Evolutionary conservation across 2,888 invertebrate species (phyloP).

Genomic region (Agriopis leucophaearia): DNA sequence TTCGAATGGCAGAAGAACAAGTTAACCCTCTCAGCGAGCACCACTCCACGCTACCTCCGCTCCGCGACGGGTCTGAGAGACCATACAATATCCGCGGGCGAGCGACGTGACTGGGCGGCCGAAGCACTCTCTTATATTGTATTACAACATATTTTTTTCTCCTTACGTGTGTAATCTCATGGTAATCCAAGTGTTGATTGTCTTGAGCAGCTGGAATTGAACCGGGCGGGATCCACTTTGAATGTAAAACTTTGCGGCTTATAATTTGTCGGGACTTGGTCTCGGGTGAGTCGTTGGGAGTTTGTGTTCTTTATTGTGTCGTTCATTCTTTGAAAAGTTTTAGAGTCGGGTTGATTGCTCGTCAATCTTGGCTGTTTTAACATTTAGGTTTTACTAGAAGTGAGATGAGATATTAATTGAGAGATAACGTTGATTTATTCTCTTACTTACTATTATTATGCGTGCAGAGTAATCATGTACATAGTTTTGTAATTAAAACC

Average conservation of each 20-base stretch:
- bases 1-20: constrained; percentile 14
- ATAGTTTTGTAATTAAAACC: background rate
- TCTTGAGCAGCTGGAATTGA: constrained; percentile 45
- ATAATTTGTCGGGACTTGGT: constrained; percentile 42
- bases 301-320: constrained; percentile 36
- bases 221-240: constrained; percentile 40
- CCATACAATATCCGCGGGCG: constrained; percentile 35
- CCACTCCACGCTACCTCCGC: constrained; percentile 28
- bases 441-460: background rate
- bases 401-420: background rate
- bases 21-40: constrained; percentile 35
- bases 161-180: constrained; percentile 50
- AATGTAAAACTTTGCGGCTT: constrained; percentile 49
- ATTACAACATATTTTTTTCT: constrained; percentile 53
- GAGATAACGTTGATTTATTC: background rate
- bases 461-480: background rate
- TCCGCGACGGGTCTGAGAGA: constrained; percentile 29
- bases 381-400: constrained; percentile 7
- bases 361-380: constrained; percentile 20
- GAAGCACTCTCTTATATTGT: constrained; percentile 51
- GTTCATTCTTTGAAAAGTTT: constrained; percentile 26
- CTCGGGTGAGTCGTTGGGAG: constrained; percentile 35
- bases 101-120: constrained; percentile 50
- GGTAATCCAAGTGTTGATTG: constrained; percentile 50
- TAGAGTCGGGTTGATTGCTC: constrained; percentile 17